These are phyloP conservation scores for Chaetura pelagica DNA, from an alignment of 2,113 vertebrate species.

Conservation along the genomic window DNA sequence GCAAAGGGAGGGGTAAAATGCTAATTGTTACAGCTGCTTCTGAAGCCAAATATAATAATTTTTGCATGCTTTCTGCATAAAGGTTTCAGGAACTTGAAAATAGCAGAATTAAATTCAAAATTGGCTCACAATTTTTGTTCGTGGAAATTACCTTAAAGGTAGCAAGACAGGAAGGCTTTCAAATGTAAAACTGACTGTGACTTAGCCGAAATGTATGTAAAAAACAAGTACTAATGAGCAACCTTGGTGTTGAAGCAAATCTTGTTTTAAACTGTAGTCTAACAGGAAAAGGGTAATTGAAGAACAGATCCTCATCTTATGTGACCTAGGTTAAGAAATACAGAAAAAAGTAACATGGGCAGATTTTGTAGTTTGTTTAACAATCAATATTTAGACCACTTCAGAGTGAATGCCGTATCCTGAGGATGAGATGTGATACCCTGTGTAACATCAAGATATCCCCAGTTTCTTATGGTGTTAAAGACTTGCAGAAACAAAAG, in stretches of 20 bases:
- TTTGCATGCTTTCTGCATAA: not conserved
- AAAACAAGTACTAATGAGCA: not conserved
- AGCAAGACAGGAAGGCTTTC: not conserved
- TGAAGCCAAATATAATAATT: not conserved
- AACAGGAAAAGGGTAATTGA: not conserved
- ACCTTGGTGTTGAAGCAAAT: not conserved
- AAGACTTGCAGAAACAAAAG: not conserved
- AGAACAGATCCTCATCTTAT: not conserved
- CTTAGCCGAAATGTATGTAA: not conserved
- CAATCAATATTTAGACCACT: not conserved
- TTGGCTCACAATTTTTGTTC: not conserved
- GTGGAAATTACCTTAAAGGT: not conserved
- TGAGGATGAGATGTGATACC: not conserved
- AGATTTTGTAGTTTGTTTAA: not conserved
- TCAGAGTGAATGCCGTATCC: not conserved
- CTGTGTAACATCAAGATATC: not conserved
- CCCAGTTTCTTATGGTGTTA: not conserved
- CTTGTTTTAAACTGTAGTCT: not conserved
- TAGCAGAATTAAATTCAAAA: not conserved
- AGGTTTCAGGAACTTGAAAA: not conserved
- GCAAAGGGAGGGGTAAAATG: rapidly evolving
- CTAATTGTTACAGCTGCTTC: not conserved
- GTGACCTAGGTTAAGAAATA: not conserved
- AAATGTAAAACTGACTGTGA: not conserved
- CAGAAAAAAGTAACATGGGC: rapidly evolving